Percentiles rank a stretch among this genome's conserved stretches.
phyloP scores from a whole-genome alignment of 1,140 invertebrate species.

The Glomeris maerens region DNA sequence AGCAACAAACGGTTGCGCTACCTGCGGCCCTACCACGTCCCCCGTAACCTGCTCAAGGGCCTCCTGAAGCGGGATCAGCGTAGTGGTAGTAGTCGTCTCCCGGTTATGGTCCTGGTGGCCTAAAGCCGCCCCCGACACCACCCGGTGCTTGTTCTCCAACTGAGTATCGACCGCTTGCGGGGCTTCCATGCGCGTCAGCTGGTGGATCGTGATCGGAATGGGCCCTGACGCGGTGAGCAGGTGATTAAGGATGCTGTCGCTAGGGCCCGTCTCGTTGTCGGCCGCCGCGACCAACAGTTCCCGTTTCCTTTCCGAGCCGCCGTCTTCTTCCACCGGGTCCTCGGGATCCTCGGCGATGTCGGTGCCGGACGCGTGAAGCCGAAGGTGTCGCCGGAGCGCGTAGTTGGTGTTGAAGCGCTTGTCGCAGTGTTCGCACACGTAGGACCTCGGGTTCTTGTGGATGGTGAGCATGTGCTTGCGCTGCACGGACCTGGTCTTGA shows the following conservation, averaged over 20 bases:
- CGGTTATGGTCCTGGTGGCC: background rate
- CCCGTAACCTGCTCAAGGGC: slow-evolving; percentile 12
- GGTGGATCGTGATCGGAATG: background rate
- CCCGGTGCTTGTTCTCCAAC: slow-evolving; percentile 7
- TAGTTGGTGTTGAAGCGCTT: slow-evolving; percentile 35
- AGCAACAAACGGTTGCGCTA: slow-evolving; percentile 14
- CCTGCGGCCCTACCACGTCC: background rate
- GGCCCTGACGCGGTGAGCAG: background rate
- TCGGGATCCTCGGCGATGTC: background rate
- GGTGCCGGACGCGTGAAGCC: slow-evolving; percentile 22
- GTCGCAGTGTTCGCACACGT: slow-evolving; percentile 26
- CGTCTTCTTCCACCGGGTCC: background rate
- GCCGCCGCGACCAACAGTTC: background rate
- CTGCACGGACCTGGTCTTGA: slow-evolving; percentile 35
- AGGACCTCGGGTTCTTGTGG: slow-evolving; percentile 29
- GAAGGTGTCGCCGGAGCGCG: slow-evolving; percentile 29
- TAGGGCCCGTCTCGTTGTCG: background rate
- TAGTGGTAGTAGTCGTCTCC: slow-evolving; percentile 14
- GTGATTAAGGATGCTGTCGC: slow-evolving; percentile 3
- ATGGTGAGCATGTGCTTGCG: slow-evolving; percentile 32
- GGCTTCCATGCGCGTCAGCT: background rate
- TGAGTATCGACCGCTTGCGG: slow-evolving; percentile 6
- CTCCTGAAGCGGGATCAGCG: slow-evolving; percentile 13
- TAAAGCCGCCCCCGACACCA: too few species aligned
- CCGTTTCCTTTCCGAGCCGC: background rate